Percentiles rank a stretch among this genome's conserved stretches.
phyloP scores from a whole-genome alignment of 2,888 invertebrate species.

The Euzetes globulus region DNA sequence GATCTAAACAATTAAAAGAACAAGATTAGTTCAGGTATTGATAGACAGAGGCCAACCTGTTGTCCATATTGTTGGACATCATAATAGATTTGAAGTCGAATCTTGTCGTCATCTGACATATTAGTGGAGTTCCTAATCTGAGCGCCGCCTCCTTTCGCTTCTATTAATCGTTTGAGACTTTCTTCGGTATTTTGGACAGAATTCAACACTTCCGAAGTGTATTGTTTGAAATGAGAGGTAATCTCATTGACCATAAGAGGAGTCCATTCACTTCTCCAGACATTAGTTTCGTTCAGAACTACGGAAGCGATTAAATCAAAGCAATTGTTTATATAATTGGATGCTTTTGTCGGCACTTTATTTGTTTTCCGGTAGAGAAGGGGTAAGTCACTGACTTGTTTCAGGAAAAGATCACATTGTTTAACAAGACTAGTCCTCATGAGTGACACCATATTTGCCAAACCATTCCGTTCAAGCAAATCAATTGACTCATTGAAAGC shows the following conservation, averaged over 20 bases:
- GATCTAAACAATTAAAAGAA: slow-evolving; percentile 18
- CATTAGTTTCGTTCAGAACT: slow-evolving; percentile 40
- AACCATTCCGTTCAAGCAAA: not conserved
- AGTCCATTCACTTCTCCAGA: slow-evolving; percentile 44
- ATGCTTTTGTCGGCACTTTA: slow-evolving; percentile 69
- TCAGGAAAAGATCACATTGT: slow-evolving; percentile 42
- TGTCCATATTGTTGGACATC: slow-evolving; percentile 70
- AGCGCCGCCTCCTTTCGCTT: slow-evolving; percentile 58
- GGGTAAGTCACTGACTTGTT: slow-evolving; percentile 77
- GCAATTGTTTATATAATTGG: slow-evolving; percentile 66
- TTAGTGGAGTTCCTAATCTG: slow-evolving; percentile 48
- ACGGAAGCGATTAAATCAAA: slow-evolving; percentile 53
- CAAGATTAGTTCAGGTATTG: not conserved
- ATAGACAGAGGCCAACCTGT: slow-evolving; percentile 49
- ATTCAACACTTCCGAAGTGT: slow-evolving; percentile 77
- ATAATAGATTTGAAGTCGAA: slow-evolving; percentile 75
- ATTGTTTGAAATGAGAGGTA: slow-evolving; percentile 47
- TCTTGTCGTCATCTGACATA: slow-evolving; percentile 87
- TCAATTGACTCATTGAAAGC: slow-evolving; percentile 23
- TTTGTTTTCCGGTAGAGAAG: slow-evolving; percentile 85
- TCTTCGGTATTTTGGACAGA: slow-evolving; percentile 94
- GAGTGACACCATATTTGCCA: slow-evolving; percentile 27
- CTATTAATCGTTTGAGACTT: slow-evolving; percentile 78
- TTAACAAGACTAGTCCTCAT: slow-evolving; percentile 32
- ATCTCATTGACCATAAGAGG: slow-evolving; percentile 44